Base-by-base conservation (phyloP, 2,113 vertebrate genomes). In the Tychaedon coryphoeus region DNA sequence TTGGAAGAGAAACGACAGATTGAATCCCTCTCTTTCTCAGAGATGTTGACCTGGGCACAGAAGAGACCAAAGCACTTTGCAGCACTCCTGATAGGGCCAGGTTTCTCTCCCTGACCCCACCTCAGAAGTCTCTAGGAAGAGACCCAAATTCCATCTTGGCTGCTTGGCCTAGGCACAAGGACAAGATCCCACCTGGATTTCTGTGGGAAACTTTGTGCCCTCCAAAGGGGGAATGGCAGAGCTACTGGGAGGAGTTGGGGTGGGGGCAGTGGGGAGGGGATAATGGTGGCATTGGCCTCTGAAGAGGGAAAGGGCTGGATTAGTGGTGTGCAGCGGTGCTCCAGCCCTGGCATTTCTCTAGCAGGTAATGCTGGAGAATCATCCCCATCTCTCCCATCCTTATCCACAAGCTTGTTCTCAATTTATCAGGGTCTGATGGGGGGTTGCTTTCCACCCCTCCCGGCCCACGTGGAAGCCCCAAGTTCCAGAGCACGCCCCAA, bases 1-100 rank as follows among this genome's bases (percentile, higher is more conserved):
- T 97, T 97, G 31, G 92, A 9, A 60, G 95, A 82, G 14, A 93
- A 90, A 72, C 7, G 42, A 65, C 93, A 31, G 43, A 98, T 97
- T 19, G 67, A 66, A 36, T 97, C 78, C 90, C 70, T 96, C 56
- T 98, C 97, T 25, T 92, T 47, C 25, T 98, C 96, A 33, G 97
- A 47, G 88, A 98, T 95, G 89, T 98, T 98, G 29, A 98, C 98
- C 97, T 98, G 73, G 29, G 42, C 95, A 53, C 22, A 62, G 87
- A 92, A 76, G 54, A 70, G 33, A 92, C 31, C 25, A 65, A 47
- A 82, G 19, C 20, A 43, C 38, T 66, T 56, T 71, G 53, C 54
- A 43, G 25, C 48, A 60, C 19, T 70, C 33, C 31, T 54, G 42
- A 2, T 60, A 38, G 7, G 18, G 10, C 51, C 3, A 6, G 2